Evolutionary conservation across 2,797 vertebrate genomes (phyloP), one percentile per base, ranked within the genome.

Genomic region (Platyrinchus mystaceus): DNA sequence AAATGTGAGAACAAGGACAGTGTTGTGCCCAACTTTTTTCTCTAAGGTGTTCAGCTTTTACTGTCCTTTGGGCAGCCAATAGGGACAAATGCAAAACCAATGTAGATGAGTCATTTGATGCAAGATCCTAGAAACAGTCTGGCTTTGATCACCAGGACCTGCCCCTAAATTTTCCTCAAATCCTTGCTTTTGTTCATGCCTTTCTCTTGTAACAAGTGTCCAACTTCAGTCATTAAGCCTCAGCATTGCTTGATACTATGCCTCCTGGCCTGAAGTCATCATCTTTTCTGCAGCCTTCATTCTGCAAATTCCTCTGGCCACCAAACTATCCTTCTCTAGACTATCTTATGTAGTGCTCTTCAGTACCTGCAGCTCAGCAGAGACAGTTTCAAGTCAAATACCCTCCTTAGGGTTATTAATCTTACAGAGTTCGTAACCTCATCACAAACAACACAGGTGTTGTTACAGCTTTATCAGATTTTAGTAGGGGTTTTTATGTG

Each of bases 221-320:
- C 20, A 28, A 11, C 5, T 69, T 75, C 17, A 47, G 39, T 23
- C 34, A 22, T 41, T 68, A 64, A 77, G 6, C 8, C 26, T 70
- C 8, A 16, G 6, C 9, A 13, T 6, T 44, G 2, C 27, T 62
- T 63, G 21, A 27, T 23, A 27, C n/a, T 41, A 9, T 6, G 7
- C 3, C 9, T 66, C 39, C 21, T 37, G 34, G 14, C 15, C 26
- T 34, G 12, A 73, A 77, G 8, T 26, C 10, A 10, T 32, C 1
- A 0, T 12, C 30, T 36, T 36, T 76, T 53, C 39, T 59, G 9
- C 36, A 55, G 30, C 21, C 3, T 41, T 70, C 36, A 21, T 71
- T 79, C 44, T 8, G 5, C 5, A 5, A 1, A 1, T 17, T 30
- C 4, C 37, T 27, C 12, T 24, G 36, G 5, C 7, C n/a, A 78